These are phyloP conservation scores for Clarias magur DNA, from an alignment of 2,113 vertebrate genomes.

Conservation along the genomic window DNA sequence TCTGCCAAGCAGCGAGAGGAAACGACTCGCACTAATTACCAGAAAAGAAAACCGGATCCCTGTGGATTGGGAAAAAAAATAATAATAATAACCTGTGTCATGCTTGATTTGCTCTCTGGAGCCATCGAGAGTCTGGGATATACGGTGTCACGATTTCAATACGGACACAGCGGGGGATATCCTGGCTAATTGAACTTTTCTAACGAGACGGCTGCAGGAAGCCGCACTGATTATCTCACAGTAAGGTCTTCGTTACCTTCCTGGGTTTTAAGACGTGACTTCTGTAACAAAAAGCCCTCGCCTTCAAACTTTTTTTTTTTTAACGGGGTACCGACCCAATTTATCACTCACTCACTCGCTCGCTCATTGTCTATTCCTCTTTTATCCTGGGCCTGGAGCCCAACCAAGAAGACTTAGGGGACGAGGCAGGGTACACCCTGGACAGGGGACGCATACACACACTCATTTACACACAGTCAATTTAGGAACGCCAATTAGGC, in stretches of 20 bases:
- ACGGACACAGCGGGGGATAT: slow-evolving; percentile 12
- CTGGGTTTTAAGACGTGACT: background rate
- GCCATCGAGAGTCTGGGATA: background rate
- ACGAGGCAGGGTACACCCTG: no score
- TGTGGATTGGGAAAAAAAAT: background rate
- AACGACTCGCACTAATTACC: slow-evolving; percentile 34
- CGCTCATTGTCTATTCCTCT: no score
- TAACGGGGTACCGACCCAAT: background rate
- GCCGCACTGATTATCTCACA: slow-evolving; percentile 3
- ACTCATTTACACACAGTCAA: no score
- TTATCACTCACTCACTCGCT: background rate
- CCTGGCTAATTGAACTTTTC: background rate
- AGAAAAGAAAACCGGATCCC: slow-evolving; percentile 9
- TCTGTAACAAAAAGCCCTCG: background rate
- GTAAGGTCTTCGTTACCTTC: background rate
- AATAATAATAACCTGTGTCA: background rate
- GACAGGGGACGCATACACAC: no score
- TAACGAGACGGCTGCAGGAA: slow-evolving; percentile 13
- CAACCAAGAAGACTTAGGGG: no score
- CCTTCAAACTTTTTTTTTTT: background rate
- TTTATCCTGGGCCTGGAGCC: no score
- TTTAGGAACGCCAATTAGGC: no score
- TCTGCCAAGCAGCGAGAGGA: slow-evolving; percentile 34
- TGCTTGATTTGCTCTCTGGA: slow-evolving; percentile 31
- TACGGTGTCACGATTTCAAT: slow-evolving; percentile 25